Conservation (phyloP, 2,113 vertebrate species). For the Rhea americana region DNA sequence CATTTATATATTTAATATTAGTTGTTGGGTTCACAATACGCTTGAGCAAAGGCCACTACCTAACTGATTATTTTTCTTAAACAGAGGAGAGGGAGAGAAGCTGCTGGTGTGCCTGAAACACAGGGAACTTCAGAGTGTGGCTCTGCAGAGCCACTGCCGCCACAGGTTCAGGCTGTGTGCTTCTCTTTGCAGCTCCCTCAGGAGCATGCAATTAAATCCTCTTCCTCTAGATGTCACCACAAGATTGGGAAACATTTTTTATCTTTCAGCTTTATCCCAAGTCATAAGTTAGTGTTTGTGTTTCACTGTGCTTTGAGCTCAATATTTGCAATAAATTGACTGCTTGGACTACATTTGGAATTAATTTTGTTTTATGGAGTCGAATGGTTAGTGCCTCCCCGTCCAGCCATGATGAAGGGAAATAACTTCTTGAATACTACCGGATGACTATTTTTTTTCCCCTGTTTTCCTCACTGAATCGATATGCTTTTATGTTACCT, state of each 20-base stretch:
- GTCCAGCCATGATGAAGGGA: background rate
- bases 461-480: background rate
- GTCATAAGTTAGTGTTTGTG: background rate
- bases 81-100: background rate
- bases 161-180: background rate
- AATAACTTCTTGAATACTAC: background rate
- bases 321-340: background rate
- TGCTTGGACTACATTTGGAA: rapidly evolving
- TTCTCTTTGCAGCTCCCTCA: background rate
- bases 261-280: background rate
- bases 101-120: background rate
- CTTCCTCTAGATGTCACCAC: conserved; percentile 51
- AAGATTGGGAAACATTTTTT: background rate
- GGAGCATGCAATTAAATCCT: background rate
- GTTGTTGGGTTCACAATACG: too few relatives aligned
- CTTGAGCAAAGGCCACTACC: too few relatives aligned
- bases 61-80: background rate
- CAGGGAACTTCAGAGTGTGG: too few relatives aligned
- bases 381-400: background rate
- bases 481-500: background rate
- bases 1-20: too few relatives aligned
- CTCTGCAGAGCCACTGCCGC: background rate
- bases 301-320: background rate
- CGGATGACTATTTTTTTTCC: background rate
- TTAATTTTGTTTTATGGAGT: rapidly evolving